phyloP scores from a whole-genome alignment of 2,888 invertebrate genomes.

The Nudaria mundana region DNA sequence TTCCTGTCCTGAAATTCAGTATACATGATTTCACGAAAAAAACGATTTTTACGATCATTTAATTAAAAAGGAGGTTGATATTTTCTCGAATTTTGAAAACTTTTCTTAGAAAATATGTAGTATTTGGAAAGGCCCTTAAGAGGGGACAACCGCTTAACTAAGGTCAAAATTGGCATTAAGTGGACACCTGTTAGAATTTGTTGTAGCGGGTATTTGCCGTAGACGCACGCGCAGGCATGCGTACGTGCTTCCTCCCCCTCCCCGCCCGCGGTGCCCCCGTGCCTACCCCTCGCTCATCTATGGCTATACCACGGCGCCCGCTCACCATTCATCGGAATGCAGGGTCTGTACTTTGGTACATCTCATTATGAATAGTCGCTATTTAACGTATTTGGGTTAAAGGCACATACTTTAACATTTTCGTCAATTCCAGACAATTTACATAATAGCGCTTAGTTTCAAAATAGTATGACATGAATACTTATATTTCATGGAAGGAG shows the following conservation, averaged over 20 bases:
- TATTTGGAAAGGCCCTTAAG: constrained; percentile 24
- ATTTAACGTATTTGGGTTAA: constrained; percentile 53
- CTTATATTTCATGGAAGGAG: neutral
- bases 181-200: constrained; percentile 68
- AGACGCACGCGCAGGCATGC: constrained; percentile 72
- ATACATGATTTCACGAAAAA: too few species aligned
- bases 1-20: too few species aligned
- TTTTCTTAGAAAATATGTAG: constrained; percentile 19
- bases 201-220: constrained; percentile 57
- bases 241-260: constrained; percentile 38
- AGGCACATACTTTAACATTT: constrained; percentile 24
- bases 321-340: constrained; percentile 71
- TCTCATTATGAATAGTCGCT: constrained; percentile 60
- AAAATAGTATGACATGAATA: too few species aligned
- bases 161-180: constrained; percentile 49
- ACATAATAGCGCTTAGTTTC: too few species aligned
- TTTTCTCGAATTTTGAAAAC: too few species aligned
- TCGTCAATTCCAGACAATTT: constrained; percentile 21
- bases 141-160: too few species aligned
- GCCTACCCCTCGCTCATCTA: constrained; percentile 20
- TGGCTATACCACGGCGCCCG: constrained; percentile 39
- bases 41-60: too few species aligned
- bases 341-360: constrained; percentile 61
- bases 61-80: too few species aligned
- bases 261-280: constrained; percentile 17